phyloP scores from a whole-genome alignment of 2,888 invertebrate genomes.

The Dyspetes luteomarginatus region DNA sequence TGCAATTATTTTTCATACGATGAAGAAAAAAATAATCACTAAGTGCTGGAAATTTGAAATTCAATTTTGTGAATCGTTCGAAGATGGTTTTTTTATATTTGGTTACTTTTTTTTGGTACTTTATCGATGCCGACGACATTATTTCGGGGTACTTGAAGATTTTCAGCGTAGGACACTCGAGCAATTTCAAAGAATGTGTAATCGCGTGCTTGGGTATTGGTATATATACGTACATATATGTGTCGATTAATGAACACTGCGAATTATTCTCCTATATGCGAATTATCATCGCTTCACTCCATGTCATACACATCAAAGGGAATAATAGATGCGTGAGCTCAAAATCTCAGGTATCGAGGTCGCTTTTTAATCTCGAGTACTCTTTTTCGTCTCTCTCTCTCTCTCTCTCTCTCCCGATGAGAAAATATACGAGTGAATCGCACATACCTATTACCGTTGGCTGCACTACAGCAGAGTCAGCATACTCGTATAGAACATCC shows the following conservation, averaged over 20 bases:
- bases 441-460: neutral
- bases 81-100: neutral
- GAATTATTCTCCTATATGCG: constrained; percentile 34
- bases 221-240: neutral
- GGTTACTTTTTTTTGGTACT: neutral
- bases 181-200: too few relatives aligned
- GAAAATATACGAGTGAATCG: constrained; percentile 1
- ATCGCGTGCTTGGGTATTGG: too few relatives aligned
- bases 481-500: neutral
- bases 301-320: constrained; percentile 11
- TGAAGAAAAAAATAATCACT: neutral
- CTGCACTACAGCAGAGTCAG: neutral
- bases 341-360: constrained; percentile 51
- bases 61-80: neutral
- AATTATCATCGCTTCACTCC: constrained; percentile 44
- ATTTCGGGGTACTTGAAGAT: neutral
- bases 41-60: too few relatives aligned
- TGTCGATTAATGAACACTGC: constrained; percentile 10
- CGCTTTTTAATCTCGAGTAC: constrained; percentile 59
- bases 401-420: too few relatives aligned
- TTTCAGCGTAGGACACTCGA: neutral
- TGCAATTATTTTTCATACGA: too few relatives aligned
- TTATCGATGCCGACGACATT: neutral
- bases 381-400: constrained; percentile 28
- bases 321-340: constrained; percentile 9